phyloP scores from a whole-genome alignment of 1,140 invertebrate genomes.

The Muscidifurax raptorellus region DNA sequence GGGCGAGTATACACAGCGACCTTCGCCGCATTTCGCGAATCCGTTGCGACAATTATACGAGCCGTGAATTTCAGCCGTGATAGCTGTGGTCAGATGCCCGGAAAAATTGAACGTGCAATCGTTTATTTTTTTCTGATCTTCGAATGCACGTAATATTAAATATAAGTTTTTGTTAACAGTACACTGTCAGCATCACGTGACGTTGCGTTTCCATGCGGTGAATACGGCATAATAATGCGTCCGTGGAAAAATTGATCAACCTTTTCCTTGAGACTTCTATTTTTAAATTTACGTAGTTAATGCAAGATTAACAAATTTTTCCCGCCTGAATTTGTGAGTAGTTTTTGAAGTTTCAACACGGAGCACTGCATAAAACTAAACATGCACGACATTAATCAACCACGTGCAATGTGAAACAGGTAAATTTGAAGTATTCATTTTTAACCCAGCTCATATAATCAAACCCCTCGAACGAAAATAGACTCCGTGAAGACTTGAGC shows the following conservation, averaged over 20 bases:
- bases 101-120: no score
- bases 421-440: neutral
- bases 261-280: constrained; percentile 31
- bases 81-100: no score
- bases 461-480: constrained; percentile 11
- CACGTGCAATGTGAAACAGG: no score
- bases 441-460: no score
- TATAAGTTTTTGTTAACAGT: no score
- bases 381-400: neutral
- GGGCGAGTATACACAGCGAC: neutral
- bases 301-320: constrained; percentile 25
- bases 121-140: no score
- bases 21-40: neutral
- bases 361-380: neutral
- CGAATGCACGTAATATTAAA: no score
- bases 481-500: neutral
- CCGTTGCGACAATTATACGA: no score
- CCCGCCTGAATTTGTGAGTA: neutral
- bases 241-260: constrained; percentile 25
- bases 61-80: no score
- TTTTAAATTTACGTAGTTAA: constrained; percentile 15
- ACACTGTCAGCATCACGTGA: neutral
- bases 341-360: no score
- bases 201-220: neutral
- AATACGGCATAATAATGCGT: neutral